Base-by-base conservation (phyloP, 2,888 invertebrate species). In the Eulithis prunata region DNA sequence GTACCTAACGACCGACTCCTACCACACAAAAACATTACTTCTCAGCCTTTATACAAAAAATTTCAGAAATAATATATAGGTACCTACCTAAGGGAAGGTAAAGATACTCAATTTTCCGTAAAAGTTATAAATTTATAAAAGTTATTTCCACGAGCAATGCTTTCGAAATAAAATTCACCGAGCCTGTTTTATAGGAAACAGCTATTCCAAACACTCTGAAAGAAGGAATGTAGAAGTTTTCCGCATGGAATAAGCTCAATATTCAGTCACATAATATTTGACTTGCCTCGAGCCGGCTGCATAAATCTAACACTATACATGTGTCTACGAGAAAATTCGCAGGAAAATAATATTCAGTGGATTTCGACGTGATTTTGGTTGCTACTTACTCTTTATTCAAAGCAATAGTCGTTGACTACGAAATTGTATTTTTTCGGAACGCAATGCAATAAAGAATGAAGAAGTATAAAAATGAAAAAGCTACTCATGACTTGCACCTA, bases 191-290 rank as follows among this genome's bases (percentile, higher is more conserved):
- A 51, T 32, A 32, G 13, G 28, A 62, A 38, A 32, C 55, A 43
- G n/a, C 12, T 21, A 43, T 60, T 45, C 28, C n/a, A 12, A 46
- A 58, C 51, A 57, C 54, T 53, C 63, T 14, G 28, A 14, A 46
- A 53, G 52, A 45, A 45, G 14, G 45, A 47, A 57, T 47, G 57
- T 36, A 28, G 52, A 63, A 57, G 52, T 47, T 57, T 63, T 58
- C 43, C 59, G 49, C 46, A 38, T 57, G 45, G 21, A 64, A 56
- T 56, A 57, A 60, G 53, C 52, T 53, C 36, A 53, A 46, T 45
- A 57, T 63, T 57, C 14, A 57, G 56, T 49, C 49, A 52, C 57
- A 57, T 51, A 62, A 64, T 53, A 59, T 51, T 56, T 41, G 52
- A 41, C 54, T 61, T 56, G 38, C 47, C 38, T 57, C 53, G 46